Base-by-base conservation (phyloP, 53 echinoderm and acorn worm genomes). In the Echinometra lucunter region DNA sequence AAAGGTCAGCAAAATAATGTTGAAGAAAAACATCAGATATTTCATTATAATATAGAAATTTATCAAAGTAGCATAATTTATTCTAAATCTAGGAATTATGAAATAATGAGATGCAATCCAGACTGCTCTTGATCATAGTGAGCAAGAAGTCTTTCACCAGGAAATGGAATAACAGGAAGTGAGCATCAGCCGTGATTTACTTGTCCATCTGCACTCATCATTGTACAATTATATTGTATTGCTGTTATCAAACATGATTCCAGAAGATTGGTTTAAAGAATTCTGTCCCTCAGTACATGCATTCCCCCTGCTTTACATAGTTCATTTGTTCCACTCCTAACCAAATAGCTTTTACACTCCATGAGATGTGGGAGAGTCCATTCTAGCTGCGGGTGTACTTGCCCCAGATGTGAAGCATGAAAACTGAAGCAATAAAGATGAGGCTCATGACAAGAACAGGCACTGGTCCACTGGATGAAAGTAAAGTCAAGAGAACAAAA, bases 321-420 rank as follows among this genome's bases (percentile, higher is more conserved):
- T 74, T 53, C 66, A 18, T 92, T 63, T 74, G 55, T 10, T 74
- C 70, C 70, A 53, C 23, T 74, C 75, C 28, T 70, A 27, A 34
- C 44, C 44, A 92, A 37, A 69, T 23, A 74, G 75, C 70, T 45
- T 72, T 58, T 60, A 4, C 7, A 6, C 49, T 49, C 49, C 47
- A 60, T 89, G 60, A 60, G 60, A 80, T 49, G 88, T 88, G 94
- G 87, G 19, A 87, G 94, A 63, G 75, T 78, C 92, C 93, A 93
- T 92, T 92, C 91, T 98, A 97, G 19, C 96, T 96, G 95, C 99
- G 96, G 70, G 99, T 98, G 96, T 99, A 99, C 82, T 99, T 99
- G 63, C 99, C 99, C 99, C 99, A 99, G 96, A 99, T 99, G 98
- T 99, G 99, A 45, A 99, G 99, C 99, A 99, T 99, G 87, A 99